Base-by-base conservation (phyloP, 1,140 invertebrate species). In the Chionoecetes opilio region DNA sequence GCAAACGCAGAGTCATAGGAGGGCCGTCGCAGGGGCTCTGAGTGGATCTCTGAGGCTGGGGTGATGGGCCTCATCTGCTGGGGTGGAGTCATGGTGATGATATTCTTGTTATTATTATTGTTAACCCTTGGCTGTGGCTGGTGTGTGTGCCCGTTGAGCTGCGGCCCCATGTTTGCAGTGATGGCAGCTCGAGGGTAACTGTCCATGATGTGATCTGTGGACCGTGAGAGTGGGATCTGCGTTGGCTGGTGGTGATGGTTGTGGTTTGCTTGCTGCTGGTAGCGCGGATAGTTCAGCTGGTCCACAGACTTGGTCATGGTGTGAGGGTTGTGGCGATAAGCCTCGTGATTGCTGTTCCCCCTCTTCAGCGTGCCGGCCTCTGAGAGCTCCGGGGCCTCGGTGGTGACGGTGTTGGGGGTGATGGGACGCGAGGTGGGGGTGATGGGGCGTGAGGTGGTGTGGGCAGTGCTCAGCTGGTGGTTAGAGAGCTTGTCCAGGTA, bases 401-500 rank as follows among this genome's bases (percentile, higher is more conserved):
- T 84, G 41, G 85, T 94, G 31, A 95, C 41, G 21, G 95, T 95
- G 46, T 91, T 91, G 2, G 93, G 92, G n/a, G 95, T 95, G 82
- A 93, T 84, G 29, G 95, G 82, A 17, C 95, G 92, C n/a, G 88
- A 92, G 32, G 92, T 87, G 32, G 94, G 90, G 75, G 82, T 93
- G n/a, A 95, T 41, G 29, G 95, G 93, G 37, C 82, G 82, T 2
- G 92, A 87, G 9, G 95, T 93, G 82, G 91, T 53, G n/a, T 89
- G 82, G 34, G 92, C 87, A 34, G 75, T 87, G 37, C 88, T 88
- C 31, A 94, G 91, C n/a, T 95, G 88, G 41, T 96, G 94, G 46
- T 92, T 91, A 26, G 93, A 88, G 38, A 96, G 53, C 63, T 92
- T 95, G 86, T 96, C 93, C 38, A 96, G 93, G 75, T 95, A 96